Base-by-base conservation (phyloP, 2,797 vertebrate species). In the Phrynocephalus forsythii region DNA sequence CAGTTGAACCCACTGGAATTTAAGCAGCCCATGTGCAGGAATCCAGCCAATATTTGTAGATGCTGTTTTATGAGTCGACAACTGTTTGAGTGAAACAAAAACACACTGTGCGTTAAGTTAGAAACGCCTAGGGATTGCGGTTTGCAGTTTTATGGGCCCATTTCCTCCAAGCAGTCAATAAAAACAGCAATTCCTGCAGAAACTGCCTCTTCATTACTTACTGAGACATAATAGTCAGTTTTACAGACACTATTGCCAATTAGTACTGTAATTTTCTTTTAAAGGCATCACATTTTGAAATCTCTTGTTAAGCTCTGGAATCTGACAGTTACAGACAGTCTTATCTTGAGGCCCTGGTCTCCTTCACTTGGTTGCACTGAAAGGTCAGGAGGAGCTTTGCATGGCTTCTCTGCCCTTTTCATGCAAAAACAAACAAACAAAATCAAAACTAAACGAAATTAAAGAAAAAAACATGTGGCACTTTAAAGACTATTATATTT, bases 121-220 rank as follows among this genome's bases (percentile, higher is more conserved):
- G 90, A 92, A 92, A 89, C 91, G 79, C 84, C 90, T 87, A 90
- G 92, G 94, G 94, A 93, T 72, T 95, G 3, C 81, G 79, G 83
- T 92, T 84, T 79, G 92, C 1, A 66, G 91, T 92, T 95, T 96
- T 93, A 81, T 94, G 87, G 86, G 90, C 89, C 91, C 90, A 93
- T 92, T 91, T 92, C 83, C 86, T 94, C 88, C 88, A 87, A 93
- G 87, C 88, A 91, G 92, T 91, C 90, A 67, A 93, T 93, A 94
- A 95, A 96, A 95, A 73, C 91, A 95, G 91, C 86, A 87, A 86
- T 94, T 92, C 90, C 95, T 91, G 91, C 94, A 92, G 95, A 89
- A 95, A 94, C 94, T 67, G 0, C 91, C 87, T 89, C 82, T 88
- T 9, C 67, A 44, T 66, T 84, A 33, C 0, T 38, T 3, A 83